phyloP scores from a whole-genome alignment of 1,140 invertebrate species.

The Saccostrea glomerata region DNA sequence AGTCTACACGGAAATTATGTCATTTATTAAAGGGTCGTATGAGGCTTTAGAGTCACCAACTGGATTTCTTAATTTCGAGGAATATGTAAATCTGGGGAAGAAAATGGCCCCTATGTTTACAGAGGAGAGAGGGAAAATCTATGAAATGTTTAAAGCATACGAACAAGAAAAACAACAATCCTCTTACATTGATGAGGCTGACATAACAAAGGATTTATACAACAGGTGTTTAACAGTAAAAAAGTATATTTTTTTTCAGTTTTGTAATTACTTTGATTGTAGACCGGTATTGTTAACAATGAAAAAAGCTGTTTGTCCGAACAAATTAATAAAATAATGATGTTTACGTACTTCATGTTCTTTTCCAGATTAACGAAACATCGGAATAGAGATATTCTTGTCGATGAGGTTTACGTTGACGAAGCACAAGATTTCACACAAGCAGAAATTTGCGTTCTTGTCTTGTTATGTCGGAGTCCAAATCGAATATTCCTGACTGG shows the following conservation, averaged over 20 bases:
- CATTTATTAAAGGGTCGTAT: constrained; percentile 75
- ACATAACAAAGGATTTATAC: constrained; percentile 63
- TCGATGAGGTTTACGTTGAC: constrained; percentile 76
- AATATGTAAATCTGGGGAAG: constrained; percentile 67
- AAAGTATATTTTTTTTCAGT: too few relatives aligned
- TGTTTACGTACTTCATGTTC: neutral
- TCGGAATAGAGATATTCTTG: constrained; percentile 57
- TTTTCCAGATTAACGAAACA: constrained; percentile 39
- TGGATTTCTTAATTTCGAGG: constrained; percentile 64
- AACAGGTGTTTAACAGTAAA: constrained; percentile 35
- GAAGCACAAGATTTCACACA: constrained; percentile 77
- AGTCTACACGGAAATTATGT: constrained; percentile 74
- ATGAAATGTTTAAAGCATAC: constrained; percentile 67
- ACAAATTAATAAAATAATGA: neutral
- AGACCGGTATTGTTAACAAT: too few relatives aligned
- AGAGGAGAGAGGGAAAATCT: constrained; percentile 65
- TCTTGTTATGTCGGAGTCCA: constrained; percentile 71
- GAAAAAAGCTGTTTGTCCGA: too few relatives aligned
- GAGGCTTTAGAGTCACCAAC: constrained; percentile 59
- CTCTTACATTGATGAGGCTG: constrained; percentile 71
- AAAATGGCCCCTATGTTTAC: constrained; percentile 73
- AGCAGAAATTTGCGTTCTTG: constrained; percentile 73
- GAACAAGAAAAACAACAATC: constrained; percentile 62
- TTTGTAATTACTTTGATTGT: too few relatives aligned
- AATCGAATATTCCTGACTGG: constrained; percentile 77